Conservation (phyloP, 2,797 vertebrate genomes). For the Alcedo quadribrachys region DNA sequence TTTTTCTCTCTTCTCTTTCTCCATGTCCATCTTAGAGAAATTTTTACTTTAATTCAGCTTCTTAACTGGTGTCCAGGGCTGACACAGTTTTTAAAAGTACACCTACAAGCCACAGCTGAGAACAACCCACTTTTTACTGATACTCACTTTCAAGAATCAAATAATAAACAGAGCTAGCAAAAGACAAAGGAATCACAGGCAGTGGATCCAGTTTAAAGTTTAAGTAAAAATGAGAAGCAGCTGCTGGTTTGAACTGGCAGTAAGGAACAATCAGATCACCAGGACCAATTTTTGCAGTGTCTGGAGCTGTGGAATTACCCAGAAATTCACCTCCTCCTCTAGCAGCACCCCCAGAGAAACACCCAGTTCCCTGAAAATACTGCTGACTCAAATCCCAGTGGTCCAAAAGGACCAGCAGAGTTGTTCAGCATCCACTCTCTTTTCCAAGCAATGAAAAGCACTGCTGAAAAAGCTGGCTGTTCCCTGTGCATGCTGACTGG, state of each 20-base stretch:
- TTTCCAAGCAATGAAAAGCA: background rate
- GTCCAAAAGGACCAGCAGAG: background rate
- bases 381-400: background rate
- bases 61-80: background rate
- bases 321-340: background rate
- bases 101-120: background rate
- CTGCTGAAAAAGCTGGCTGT: accelerated
- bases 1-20: background rate
- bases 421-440: background rate
- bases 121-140: background rate
- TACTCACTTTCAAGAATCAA: background rate
- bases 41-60: background rate
- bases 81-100: background rate
- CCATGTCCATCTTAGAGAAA: background rate
- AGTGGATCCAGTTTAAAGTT: background rate
- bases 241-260: background rate
- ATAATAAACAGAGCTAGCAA: background rate
- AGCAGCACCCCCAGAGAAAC: accelerated
- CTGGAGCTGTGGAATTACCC: background rate
- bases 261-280: background rate
- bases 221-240: background rate
- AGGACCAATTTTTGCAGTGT: background rate
- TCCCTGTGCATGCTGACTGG: accelerated
- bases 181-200: background rate
- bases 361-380: background rate